Base-by-base conservation (phyloP, 2,113 vertebrate genomes). In the Phaethon lepturus region DNA sequence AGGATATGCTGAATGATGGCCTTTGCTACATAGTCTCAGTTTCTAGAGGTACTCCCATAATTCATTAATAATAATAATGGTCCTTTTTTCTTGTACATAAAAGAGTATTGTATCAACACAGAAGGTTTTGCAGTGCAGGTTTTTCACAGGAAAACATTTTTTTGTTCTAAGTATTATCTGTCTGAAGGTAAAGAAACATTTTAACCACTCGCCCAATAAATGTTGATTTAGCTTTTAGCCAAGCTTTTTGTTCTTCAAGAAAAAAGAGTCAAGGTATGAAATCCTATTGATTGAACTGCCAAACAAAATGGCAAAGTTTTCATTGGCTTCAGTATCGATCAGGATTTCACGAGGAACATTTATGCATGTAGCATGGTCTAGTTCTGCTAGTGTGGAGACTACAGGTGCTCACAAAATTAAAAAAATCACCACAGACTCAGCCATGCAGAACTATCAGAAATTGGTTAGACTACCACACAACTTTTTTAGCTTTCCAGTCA, bases 401-500 rank as follows among this genome's bases (percentile, higher is more conserved):
- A 47, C 1, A 83, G 33, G 11, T 2, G 1, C n/a, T 73, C 31
- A 29, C 25, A 86, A 67, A 83, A 84, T 72, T 38, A 38, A 45
- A 23, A 86, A 77, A 78, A 9, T 0, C 33, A 82, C 23, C 42
- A 13, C 38, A n/a, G 50, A 67, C 31, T 81, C 76, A 88, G 38
- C 52, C 20, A 2, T 52, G 67, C 35, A 92, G 86, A 93, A 84
- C 71, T 77, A 49, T 25, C 75, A 88, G 52, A 88, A 82, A 79
- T 89, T 68, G 49, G 15, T 78, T 88, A 72, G 42, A 49, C 23
- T 25, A 45, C 24, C n/a, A 52, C 42, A 67, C 18, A 67, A 47
- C 45, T 50, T 86, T 62, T 76, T 90, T 77, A 86, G 55, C 63
- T 92, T 94, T 93, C 82, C 63, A 92, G 5, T 94, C 94, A 93